A percentile compares a stretch with the other conserved stretches of the same genome.
phyloP scores from a whole-genome alignment of 2,113 vertebrate genomes.

The Gambusia holbrooki region DNA sequence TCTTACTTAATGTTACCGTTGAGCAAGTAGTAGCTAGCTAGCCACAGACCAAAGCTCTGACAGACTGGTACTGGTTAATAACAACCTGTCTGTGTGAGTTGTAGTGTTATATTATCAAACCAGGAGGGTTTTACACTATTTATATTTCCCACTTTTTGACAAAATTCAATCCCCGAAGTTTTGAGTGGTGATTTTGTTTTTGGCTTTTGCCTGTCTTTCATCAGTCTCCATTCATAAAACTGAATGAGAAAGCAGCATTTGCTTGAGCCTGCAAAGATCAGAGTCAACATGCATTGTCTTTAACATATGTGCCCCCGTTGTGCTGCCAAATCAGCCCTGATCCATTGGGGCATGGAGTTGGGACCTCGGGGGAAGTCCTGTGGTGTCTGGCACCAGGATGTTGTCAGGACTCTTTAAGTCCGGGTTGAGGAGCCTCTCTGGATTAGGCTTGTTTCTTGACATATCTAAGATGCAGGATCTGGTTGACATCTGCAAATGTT shows the following conservation, averaged over 20 bases:
- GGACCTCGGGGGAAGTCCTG: background rate
- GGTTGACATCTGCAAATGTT: background rate
- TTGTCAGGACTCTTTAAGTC: background rate
- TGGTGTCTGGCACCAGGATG: background rate
- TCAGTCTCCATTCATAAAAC: background rate
- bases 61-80: no score
- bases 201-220: background rate
- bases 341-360: background rate
- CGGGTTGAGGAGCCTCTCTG: background rate
- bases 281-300: background rate
- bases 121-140: no score
- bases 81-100: no score
- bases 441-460: background rate
- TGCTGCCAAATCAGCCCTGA: conserved; percentile 2
- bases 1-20: no score
- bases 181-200: background rate
- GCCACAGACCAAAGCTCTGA: no score
- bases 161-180: no score
- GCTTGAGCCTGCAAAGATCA: background rate
- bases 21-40: no score
- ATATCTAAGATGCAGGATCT: background rate
- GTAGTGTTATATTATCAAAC: no score
- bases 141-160: no score
- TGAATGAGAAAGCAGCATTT: background rate
- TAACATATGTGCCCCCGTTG: background rate